Conservation (phyloP, 1,140 invertebrate species). For the Drosophila biarmipes region DNA sequence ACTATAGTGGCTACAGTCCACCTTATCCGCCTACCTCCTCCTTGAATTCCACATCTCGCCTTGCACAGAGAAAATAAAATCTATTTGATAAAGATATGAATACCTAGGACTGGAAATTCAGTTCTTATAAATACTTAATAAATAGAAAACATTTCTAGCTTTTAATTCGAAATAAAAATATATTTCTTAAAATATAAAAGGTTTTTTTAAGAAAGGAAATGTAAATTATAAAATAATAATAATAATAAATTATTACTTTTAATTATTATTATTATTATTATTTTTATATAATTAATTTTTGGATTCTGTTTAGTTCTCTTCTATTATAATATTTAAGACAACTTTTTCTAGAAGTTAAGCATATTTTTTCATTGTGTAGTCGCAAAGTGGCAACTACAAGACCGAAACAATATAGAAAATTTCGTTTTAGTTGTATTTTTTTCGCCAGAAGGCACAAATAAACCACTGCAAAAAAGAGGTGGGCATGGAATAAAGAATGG, state of each 20-base stretch:
- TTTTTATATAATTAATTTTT: too few relatives aligned
- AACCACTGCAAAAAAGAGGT: conserved; percentile 56
- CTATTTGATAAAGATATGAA: too few relatives aligned
- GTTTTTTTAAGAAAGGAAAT: too few relatives aligned
- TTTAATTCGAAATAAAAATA: too few relatives aligned
- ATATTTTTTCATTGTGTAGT: neutral
- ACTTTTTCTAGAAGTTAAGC: neutral
- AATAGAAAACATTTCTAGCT: too few relatives aligned
- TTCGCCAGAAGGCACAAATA: conserved; percentile 59
- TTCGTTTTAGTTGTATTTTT: conserved; percentile 26
- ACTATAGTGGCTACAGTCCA: conserved; percentile 15
- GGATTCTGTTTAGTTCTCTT: too few relatives aligned
- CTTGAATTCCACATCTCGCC: conserved; percentile 6
- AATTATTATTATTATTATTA: too few relatives aligned
- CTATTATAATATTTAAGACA: neutral
- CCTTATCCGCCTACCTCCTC: conserved; percentile 38
- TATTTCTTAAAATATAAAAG: too few relatives aligned
- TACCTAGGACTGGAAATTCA: too few relatives aligned
- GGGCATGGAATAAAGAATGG: conserved; percentile 10
- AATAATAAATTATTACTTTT: too few relatives aligned
- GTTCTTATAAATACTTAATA: too few relatives aligned
- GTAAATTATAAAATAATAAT: too few relatives aligned
- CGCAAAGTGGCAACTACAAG: conserved; percentile 26
- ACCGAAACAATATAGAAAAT: conserved; percentile 48
- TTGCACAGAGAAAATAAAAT: neutral